These are phyloP conservation scores for Netelia fuscicornis DNA, from an alignment of 2,888 invertebrate species.

Conservation along the genomic window DNA sequence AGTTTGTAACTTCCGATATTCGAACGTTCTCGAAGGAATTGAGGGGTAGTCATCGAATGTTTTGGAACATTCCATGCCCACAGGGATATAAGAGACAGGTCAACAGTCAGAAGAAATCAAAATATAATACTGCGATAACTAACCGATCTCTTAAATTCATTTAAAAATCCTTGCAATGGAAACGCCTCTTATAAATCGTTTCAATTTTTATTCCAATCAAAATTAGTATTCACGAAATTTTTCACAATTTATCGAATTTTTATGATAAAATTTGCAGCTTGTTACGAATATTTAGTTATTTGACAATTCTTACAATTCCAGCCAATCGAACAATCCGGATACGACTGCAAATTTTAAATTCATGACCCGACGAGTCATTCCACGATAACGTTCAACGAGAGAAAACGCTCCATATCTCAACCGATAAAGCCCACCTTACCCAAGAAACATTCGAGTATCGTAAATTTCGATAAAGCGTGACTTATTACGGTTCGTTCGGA, in stretches of 20 bases:
- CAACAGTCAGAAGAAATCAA: no score
- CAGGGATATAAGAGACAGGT: no score
- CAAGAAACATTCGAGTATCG: conserved; percentile 23
- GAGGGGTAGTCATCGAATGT: no score
- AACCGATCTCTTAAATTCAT: no score
- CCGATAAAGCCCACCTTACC: conserved; percentile 29
- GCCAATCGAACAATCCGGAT: not conserved
- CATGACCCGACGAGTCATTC: not conserved
- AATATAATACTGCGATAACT: no score
- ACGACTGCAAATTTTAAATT: not conserved
- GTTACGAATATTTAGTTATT: conserved; percentile 18
- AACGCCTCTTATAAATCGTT: not conserved
- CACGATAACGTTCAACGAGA: not conserved
- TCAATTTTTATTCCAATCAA: not conserved
- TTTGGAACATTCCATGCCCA: no score
- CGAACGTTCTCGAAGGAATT: no score
- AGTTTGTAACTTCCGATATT: no score
- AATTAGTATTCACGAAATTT: no score
- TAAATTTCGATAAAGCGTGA: conserved; percentile 38
- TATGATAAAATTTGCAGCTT: not conserved
- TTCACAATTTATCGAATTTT: no score
- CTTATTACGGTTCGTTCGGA: conserved; percentile 7
- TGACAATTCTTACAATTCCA: not conserved
- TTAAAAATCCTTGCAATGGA: no score
- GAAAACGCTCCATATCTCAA: not conserved